Evolutionary conservation across 2,113 vertebrate species (phyloP), one percentile per base, ranked within the genome.

Genomic region (Salvelinus sp.): DNA sequence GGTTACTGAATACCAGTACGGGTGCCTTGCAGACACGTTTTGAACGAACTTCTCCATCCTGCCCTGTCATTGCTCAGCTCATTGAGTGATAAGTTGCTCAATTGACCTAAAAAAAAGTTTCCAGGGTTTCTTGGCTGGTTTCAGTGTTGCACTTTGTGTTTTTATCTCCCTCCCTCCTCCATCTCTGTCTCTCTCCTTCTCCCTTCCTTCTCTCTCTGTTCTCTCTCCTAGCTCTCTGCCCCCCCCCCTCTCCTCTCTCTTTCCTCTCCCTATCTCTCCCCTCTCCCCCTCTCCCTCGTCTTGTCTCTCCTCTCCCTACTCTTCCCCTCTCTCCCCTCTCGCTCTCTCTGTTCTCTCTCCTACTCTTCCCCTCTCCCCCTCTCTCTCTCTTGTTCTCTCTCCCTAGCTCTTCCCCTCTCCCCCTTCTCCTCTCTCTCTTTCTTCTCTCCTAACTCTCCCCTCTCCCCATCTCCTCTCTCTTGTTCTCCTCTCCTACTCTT

Each of bases 1-100:
- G 62, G 64, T n/a, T 74, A 74, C 74, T 23, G 23, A 77, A 74
- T 20, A 66, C 70, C 70, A 62, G 28, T 70, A 3, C 38, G 2
- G 7, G 38, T 9, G 9, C 38, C 68, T 77, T 77, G 72, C 47
- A 62, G 73, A 72, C 70, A 69, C 16, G n/a, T 66, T 78, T 74
- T 6, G 33, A 50, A 63, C 1, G 38, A 80, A 57, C 76, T 71
- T 65, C 47, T 27, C 54, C 47, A 14, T 9, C 22, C 2, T n/a
- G 58, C 27, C 44, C 78, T 85, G 77, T 85, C 70, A 89, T 89
- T 82, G 71, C 79, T 75, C 25, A 0, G 66, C 72, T 79, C 58
- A 76, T 85, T 79, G 76, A 88, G 30, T 80, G 79, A 89, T 70
- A 58, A 77, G 73, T 80, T 72, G 74, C 73, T 71, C 23, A 76